phyloP scores from a whole-genome alignment of 2,888 invertebrate genomes.

The Protophormia terraenovae region DNA sequence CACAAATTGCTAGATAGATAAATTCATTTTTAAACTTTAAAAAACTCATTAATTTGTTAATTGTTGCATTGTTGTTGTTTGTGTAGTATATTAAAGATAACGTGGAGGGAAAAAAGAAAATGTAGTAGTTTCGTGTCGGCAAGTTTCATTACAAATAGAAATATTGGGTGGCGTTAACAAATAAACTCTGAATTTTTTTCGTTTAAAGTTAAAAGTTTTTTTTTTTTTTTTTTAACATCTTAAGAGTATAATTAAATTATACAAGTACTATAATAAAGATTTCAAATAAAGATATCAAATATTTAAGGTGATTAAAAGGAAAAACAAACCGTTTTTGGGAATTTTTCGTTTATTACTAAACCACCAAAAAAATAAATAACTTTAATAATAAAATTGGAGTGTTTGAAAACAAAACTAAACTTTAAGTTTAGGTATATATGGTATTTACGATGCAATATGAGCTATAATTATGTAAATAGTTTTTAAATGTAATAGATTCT shows the following conservation, averaged over 20 bases:
- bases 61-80: slow-evolving; percentile 48
- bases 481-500: not conserved
- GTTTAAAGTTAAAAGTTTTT: slow-evolving; percentile 40
- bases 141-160: slow-evolving; percentile 39
- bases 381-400: not conserved
- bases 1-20: slow-evolving; percentile 28
- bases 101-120: not conserved
- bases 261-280: slow-evolving; percentile 50
- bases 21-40: slow-evolving; percentile 45
- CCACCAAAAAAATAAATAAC: not conserved
- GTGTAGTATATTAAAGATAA: slow-evolving; percentile 31
- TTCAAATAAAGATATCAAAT: slow-evolving; percentile 52
- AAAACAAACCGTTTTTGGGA: not conserved
- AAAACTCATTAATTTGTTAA: slow-evolving; percentile 55
- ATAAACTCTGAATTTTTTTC: slow-evolving; percentile 13
- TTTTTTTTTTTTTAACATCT: too few relatives aligned
- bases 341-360: not conserved
- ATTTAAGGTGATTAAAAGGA: slow-evolving; percentile 21
- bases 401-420: not conserved
- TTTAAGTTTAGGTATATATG: not conserved
- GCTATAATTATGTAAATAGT: not conserved
- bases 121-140: slow-evolving; percentile 43
- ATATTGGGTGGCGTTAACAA: slow-evolving; percentile 52
- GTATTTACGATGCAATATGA: slow-evolving; percentile 11
- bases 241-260: slow-evolving; percentile 47